Base-by-base conservation (phyloP, 2,797 vertebrate species). In the Arctocebus calabarensis region DNA sequence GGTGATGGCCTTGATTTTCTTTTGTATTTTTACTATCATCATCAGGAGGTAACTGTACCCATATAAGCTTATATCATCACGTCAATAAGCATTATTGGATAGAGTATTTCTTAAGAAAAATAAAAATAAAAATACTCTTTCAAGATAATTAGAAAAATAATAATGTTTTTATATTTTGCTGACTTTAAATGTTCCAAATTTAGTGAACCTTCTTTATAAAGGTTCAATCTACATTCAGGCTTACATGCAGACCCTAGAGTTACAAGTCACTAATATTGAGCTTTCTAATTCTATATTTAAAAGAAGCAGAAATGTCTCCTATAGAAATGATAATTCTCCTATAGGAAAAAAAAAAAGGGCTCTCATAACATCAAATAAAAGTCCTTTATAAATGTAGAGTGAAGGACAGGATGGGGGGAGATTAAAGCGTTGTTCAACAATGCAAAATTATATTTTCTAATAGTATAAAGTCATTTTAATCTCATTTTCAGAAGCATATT, bases 271-370 rank as follows among this genome's bases (percentile, higher is more conserved):
- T 95, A 96, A 93, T 94, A 77, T 79, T 97, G 98, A 98, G 97
- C 96, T 97, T 94, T 97, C 98, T 98, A 98, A 98, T 98, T 97
- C 94, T 27, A 85, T 94, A 97, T 97, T 96, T 98, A 97, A 98
- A 97, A 96, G 97, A 98, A 97, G 92, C 95, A 97, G 98, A 25
- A 64, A 37, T 11, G 74, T n/a, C 70, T 75, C 40, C 57, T 45
- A 23, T 5, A 74, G 7, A 84, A 84, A 59, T 59, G 3, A 34
- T 52, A 34, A 23, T 23, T 64, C 27, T 27, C 32, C 82, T 27
- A 68, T 32, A 7, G 20, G 20, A 25, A 34, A 74, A n/a, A 25
- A 96, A 57, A 61, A 25, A 23, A n/a, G n/a, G 96, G 16, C 97
- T 86, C 98, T 98, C 98, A 97, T 97, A 98, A 98, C 95, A 96